Percentiles rank a stretch among this genome's conserved stretches.
These are phyloP conservation scores for Nothocercus nigrocapillus DNA, from an alignment of 2,113 vertebrate genomes.

Conservation along the genomic window DNA sequence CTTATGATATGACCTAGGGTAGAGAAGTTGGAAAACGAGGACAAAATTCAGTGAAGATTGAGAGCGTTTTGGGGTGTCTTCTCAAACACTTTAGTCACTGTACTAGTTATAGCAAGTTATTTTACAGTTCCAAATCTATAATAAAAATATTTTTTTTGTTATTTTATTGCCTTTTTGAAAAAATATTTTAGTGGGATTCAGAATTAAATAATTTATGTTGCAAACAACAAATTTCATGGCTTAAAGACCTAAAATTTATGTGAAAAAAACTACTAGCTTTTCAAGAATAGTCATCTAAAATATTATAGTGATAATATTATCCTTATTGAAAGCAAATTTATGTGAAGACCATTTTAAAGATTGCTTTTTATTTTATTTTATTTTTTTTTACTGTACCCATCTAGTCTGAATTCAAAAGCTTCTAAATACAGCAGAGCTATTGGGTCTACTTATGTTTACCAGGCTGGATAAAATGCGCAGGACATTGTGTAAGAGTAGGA, in stretches of 20 bases:
- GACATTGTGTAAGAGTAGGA: neutral
- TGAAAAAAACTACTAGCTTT: neutral
- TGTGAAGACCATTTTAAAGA: neutral
- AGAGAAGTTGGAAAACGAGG: neutral
- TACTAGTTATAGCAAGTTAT: neutral
- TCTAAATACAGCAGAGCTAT: neutral
- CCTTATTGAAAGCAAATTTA: neutral
- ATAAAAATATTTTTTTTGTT: neutral
- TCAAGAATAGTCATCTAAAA: neutral
- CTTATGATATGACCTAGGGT: neutral
- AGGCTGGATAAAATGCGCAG: neutral
- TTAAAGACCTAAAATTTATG: neutral
- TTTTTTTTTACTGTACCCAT: neutral
- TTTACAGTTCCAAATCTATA: constrained; percentile 33
- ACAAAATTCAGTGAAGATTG: neutral
- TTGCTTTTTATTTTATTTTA: neutral
- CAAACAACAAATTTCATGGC: neutral
- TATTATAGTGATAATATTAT: neutral
- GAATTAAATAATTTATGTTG: neutral
- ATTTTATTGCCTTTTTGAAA: neutral
- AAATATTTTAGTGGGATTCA: neutral
- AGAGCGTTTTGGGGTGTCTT: neutral
- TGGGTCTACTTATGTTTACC: neutral
- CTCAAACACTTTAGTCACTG: neutral
- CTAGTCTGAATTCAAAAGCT: neutral